Evolutionary conservation across 2,797 vertebrate genomes (phyloP), one percentile per base, ranked within the genome.

Genomic region (Emydoidea blandingii): DNA sequence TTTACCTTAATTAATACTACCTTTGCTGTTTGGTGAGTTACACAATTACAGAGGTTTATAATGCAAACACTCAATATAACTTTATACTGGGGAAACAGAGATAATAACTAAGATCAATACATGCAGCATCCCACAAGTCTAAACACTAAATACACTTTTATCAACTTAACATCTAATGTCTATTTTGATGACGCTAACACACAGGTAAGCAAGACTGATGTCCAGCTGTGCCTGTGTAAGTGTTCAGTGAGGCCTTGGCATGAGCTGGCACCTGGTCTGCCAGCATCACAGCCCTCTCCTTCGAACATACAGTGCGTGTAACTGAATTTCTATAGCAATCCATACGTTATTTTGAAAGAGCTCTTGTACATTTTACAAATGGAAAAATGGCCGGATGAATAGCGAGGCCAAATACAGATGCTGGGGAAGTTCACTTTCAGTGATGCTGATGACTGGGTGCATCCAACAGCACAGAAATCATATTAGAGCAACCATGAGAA

Each of bases 301-400:
- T 88, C 5, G 53, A 94, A 57, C 2, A 34, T 31, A 29, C 83
- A 52, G 2, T 52, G 50, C 41, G n/a, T 92, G n/a, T 29, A 81
- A 65, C 53, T 52, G 79, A 68, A 85, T 91, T 92, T 57, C 79
- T 94, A 25, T 65, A 85, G 85, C 72, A 96, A 95, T 94, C 81
- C 25, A 50, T 93, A 31, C n/a, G 27, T 95, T 89, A 59, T 95
- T 96, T 91, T 76, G 76, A 34, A 80, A 88, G 65, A 21, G 37
- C 62, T 91, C 95, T 59, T 2, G 0, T 94, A 91, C 94, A 78
- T 29, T 49, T 89, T 88, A 79, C 76, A 85, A 95, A 89, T 91
- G 53, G 76, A 89, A 93, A 93, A 93, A 89, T 8, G 89, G 62
- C 80, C 52, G 65, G 72, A 49, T 74, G 85, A 18, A 29, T 85